Evolutionary conservation across 1,140 invertebrate species (phyloP).

Genomic region (Drosophila nikananu): DNA sequence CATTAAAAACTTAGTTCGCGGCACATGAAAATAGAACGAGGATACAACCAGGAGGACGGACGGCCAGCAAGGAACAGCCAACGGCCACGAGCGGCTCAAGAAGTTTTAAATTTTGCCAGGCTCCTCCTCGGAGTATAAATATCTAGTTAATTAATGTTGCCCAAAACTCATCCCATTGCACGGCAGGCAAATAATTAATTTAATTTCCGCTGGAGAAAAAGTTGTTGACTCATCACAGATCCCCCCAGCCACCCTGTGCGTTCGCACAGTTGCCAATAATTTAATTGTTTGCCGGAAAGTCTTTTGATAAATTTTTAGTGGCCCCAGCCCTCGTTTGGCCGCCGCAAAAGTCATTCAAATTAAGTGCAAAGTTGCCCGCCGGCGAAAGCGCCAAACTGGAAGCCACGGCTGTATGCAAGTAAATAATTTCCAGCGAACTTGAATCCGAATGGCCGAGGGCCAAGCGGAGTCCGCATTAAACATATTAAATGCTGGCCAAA

Average conservation of each 20-base stretch:
- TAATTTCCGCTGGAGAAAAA: conserved; percentile 64
- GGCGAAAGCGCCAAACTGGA: conserved; percentile 14
- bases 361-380: conserved; percentile 70
- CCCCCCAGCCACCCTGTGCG: background rate
- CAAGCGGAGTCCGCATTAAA: conserved; percentile 2
- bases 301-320: conserved; percentile 63
- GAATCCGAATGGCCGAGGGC: conserved; percentile 10
- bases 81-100: conserved; percentile 14
- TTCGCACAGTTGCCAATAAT: conserved; percentile 54
- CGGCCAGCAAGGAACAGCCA: background rate
- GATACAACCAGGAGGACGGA: background rate
- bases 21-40: conserved; percentile 48
- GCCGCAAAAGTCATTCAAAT: conserved; percentile 62
- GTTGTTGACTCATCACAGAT: conserved; percentile 47
- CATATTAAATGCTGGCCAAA: conserved; percentile 37
- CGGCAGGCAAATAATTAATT: conserved; percentile 65
- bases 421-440: conserved; percentile 8
- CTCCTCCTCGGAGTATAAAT: conserved; percentile 55
- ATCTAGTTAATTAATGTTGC: conserved; percentile 72
- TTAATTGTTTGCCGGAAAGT: conserved; percentile 68
- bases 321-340: background rate
- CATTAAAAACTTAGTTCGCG: conserved; percentile 67
- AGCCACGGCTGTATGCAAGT: conserved; percentile 6
- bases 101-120: conserved; percentile 60
- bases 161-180: conserved; percentile 18